phyloP scores from a whole-genome alignment of 2,113 vertebrate species.

The Pelobates fuscus region DNA sequence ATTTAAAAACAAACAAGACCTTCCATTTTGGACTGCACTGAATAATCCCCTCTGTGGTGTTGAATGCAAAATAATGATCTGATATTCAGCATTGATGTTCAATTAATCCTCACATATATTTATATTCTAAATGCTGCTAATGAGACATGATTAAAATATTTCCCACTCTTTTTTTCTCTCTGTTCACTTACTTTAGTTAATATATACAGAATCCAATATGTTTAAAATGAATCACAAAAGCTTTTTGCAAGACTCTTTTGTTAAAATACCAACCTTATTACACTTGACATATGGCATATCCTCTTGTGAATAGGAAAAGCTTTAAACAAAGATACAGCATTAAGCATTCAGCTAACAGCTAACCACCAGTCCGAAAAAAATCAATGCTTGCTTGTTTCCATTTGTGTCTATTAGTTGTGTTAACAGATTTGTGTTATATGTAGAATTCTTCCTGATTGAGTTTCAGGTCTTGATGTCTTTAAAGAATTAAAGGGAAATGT shows the following conservation, averaged over 20 bases:
- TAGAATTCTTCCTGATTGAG: conserved; percentile 29
- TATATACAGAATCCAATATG: conserved; percentile 13
- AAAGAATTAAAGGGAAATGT: conserved; percentile 21
- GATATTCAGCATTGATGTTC: background rate
- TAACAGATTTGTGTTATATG: conserved; percentile 12
- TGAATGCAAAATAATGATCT: background rate
- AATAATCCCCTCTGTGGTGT: too few relatives aligned
- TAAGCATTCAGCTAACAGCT: conserved; percentile 27
- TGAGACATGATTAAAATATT: background rate
- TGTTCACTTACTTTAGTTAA: background rate
- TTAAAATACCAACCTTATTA: conserved; percentile 20
- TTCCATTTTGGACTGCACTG: too few relatives aligned
- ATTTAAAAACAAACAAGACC: too few relatives aligned
- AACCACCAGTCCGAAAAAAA: conserved; percentile 25
- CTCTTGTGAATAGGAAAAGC: conserved; percentile 39
- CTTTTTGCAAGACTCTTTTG: conserved; percentile 26
- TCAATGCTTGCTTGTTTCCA: conserved; percentile 21
- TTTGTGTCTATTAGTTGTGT: background rate
- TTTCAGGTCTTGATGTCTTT: conserved; percentile 35
- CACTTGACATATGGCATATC: conserved; percentile 46
- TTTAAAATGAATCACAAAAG: conserved; percentile 26
- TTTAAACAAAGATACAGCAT: conserved; percentile 41
- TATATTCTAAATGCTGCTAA: background rate
- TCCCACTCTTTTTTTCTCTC: background rate
- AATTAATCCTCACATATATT: background rate